Evolutionary conservation across 1,140 invertebrate genomes (phyloP), one percentile per base, ranked within the genome.

Genomic region (Calosoma granatense): DNA sequence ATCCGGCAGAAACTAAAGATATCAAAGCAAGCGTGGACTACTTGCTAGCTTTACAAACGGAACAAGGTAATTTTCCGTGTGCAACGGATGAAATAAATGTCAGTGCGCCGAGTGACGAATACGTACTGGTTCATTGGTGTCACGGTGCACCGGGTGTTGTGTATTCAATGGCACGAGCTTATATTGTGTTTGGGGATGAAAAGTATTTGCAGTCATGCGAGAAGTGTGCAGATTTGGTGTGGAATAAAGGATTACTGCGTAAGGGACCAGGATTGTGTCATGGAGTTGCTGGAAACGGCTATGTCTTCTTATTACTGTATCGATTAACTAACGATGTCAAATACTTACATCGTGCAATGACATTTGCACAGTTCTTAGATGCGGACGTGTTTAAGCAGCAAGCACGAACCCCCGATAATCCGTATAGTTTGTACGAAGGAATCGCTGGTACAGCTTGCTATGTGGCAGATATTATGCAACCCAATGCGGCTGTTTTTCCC

Each of bases 251-350:
- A 0, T 72, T 93, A 11, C 70, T 94, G 20, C 82, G 78, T 60
- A 93, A 93, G 75, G 90, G 90, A 0, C 86, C 87, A 26, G 83
- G 84, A 9, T 83, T 92, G 43, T 93, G 90, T 69, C 91, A 94
- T 70, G 91, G 91, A 1, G 78, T 94, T 2, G 85, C 88, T 36
- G 91, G 91, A 30, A 92, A 82, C 74, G 90, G 84, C 17, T 93
- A 92, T 72, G 88, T 87, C 0, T 92, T 92, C 68, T 71, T 94
- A 1, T 71, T 92, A 0, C 69, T 94, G 1, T 87, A 90, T 64
- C 78, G 87, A 57, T 71, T 93, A 23, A 92, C 89, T 15, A 73
- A 76, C 20, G 80, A 93, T 62, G 69, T 73, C 14, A 83, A 82
- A 65, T 82, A 90, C 72, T 73, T 92, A 9, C 76, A 88, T 61